Evolutionary conservation across 2,113 vertebrate species (phyloP).

Genomic region (Telmatochromis sp.): DNA sequence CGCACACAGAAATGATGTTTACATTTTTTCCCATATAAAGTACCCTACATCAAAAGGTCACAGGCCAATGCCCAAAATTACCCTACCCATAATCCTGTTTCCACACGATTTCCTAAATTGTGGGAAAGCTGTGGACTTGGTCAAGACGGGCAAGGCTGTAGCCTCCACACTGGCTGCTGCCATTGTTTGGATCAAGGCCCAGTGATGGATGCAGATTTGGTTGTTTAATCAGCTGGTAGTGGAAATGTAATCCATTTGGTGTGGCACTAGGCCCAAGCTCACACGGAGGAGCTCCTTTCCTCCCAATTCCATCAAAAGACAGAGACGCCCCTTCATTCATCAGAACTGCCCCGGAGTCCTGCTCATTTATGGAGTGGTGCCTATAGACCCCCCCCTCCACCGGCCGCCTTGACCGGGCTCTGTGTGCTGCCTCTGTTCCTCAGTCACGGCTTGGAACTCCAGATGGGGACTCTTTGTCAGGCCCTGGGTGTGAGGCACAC

Average conservation of each 20-base stretch:
- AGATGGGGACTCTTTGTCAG: conserved; percentile 62
- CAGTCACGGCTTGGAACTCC: conserved; percentile 55
- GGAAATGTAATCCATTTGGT: conserved; percentile 51
- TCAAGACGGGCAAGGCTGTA: background rate
- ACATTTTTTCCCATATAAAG: background rate
- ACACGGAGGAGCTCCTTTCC: conserved; percentile 19
- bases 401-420: conserved; percentile 16
- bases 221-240: conserved; percentile 64
- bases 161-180: background rate
- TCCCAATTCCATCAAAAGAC: conserved; percentile 43
- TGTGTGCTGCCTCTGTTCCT: conserved; percentile 56
- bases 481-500: conserved; percentile 37
- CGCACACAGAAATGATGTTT: background rate
- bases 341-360: conserved; percentile 15
- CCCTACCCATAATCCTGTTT: background rate
- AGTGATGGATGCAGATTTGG: conserved; percentile 47
- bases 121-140: background rate
- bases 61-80: background rate
- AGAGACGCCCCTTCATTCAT: conserved; percentile 45
- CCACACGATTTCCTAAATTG: background rate
- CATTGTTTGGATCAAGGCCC: conserved; percentile 29
- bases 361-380: conserved; percentile 49
- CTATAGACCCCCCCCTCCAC: conserved; percentile 15
- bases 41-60: background rate
- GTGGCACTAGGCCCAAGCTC: conserved; percentile 12